Base-by-base conservation (phyloP, 2,113 vertebrate species). In the Syngnathus scovelli region DNA sequence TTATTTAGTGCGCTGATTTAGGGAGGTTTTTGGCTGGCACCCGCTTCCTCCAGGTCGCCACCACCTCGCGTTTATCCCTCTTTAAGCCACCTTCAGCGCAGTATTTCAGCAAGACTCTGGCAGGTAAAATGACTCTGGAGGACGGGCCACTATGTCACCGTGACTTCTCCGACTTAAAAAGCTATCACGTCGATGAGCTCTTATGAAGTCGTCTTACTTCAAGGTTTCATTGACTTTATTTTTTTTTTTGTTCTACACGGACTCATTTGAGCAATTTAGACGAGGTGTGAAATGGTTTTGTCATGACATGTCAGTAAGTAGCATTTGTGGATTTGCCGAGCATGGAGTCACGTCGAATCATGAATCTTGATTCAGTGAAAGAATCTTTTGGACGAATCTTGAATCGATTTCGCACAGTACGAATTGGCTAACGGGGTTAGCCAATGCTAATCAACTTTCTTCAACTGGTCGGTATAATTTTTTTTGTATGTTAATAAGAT, bases 1-100 rank as follows among this genome's bases (percentile, higher is more conserved):
- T 83, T 68, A 67, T 71, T 83, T 64, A 66, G 51, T 33, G 52
- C 46, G 70, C 37, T 41, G 54, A 54, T 76, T 71, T 67, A 46
- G 74, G 66, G 39, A 11, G 51, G 27, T 33, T 65, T 65, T 68
- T 75, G 56, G 56, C 63, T 69, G 63, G 19, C 38, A 11, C 19
- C 58, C 48, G 33, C 38, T 64, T 55, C 27, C 27, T 56, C 71
- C 56, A 66, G 74, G 73, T 65, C 79, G 67, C 54, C 39, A 44
- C 39, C 13, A 27, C 61, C 41, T 62, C 15, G 41, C 51, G 46
- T 79, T 61, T 61, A 70, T 78, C 54, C 63, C 75, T 66, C 41
- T 76, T 69, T 54, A 49, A 62, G 43, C 51, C 41, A n/a, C 61
- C 62, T 78, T 33, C 38, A 11, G 38, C 11, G 3, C 61, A 15